Conservation (phyloP, 2,113 vertebrate species). For the Ahaetulla prasina region DNA sequence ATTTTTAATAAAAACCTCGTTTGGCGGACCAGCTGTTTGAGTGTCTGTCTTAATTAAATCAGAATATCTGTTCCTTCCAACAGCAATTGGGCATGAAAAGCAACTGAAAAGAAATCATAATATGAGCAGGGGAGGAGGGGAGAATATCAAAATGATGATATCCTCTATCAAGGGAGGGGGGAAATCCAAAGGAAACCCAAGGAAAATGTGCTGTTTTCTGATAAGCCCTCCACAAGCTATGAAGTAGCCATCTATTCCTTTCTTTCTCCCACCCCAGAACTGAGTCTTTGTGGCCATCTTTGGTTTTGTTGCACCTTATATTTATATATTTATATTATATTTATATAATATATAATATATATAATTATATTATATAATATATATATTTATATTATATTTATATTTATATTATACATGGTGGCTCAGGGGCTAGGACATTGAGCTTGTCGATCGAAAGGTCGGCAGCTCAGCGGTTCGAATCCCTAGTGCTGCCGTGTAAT, state of each 20-base stretch:
- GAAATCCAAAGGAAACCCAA: background rate
- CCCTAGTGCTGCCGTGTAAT: no score
- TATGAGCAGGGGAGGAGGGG: conserved; percentile 38
- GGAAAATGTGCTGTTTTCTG: background rate
- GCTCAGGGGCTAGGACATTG: no score
- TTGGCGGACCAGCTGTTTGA: conserved; percentile 59
- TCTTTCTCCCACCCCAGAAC: no score
- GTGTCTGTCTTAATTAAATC: conserved; percentile 65
- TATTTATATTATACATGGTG: no score
- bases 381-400: no score
- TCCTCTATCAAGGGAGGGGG: conserved; percentile 43
- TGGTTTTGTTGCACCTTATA: background rate
- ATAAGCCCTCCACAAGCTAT: background rate
- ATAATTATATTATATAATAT: no score
- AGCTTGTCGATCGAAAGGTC: no score
- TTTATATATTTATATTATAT: no score
- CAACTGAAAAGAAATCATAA: conserved; percentile 54
- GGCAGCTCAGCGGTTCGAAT: no score
- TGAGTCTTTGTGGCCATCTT: background rate
- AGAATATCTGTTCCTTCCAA: conserved; percentile 55
- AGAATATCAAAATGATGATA: conserved; percentile 21
- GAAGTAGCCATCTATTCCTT: background rate
- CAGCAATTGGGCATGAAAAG: conserved; percentile 52
- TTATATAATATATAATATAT: no score
- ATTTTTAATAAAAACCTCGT: conserved; percentile 66